These are phyloP conservation scores for Martes martes DNA, from an alignment of 2,113 vertebrate species.

Conservation along the genomic window DNA sequence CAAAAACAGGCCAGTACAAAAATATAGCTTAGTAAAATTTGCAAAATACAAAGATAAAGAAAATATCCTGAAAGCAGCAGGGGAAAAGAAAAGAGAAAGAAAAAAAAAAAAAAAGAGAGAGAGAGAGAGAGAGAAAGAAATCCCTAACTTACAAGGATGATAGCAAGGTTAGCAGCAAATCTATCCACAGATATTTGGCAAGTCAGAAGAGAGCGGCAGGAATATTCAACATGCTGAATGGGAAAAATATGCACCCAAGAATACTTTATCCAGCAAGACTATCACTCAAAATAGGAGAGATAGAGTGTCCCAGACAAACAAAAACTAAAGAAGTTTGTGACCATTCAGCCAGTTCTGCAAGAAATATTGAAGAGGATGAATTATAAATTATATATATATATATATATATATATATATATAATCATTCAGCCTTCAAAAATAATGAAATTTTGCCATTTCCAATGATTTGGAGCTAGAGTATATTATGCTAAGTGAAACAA, in stretches of 20 bases:
- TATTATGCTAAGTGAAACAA: not conserved
- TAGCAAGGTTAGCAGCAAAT: not conserved
- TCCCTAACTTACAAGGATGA: not conserved
- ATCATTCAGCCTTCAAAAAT: not conserved
- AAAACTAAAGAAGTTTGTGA: not conserved
- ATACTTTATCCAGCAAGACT: not conserved
- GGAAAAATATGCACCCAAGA: not conserved
- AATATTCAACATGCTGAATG: not conserved
- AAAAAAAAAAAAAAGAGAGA: accelerated
- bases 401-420: no score
- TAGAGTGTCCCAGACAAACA: not conserved
- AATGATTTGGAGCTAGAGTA: not conserved
- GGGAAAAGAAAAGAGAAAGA: not conserved
- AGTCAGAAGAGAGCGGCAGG: not conserved
- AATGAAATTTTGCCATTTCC: not conserved
- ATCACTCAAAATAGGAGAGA: not conserved
- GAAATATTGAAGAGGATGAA: not conserved
- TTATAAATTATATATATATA: no score
- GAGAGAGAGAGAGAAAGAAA: not conserved
- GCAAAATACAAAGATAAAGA: not conserved
- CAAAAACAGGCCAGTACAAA: not conserved
- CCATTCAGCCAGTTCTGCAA: not conserved
- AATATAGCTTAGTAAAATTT: not conserved
- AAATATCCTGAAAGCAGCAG: not conserved
- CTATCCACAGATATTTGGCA: not conserved